A percentile compares a stretch with the other conserved stretches of the same genome.
phyloP scores from a whole-genome alignment of 2,888 invertebrate genomes.

The Brassicogethes aeneus region DNA sequence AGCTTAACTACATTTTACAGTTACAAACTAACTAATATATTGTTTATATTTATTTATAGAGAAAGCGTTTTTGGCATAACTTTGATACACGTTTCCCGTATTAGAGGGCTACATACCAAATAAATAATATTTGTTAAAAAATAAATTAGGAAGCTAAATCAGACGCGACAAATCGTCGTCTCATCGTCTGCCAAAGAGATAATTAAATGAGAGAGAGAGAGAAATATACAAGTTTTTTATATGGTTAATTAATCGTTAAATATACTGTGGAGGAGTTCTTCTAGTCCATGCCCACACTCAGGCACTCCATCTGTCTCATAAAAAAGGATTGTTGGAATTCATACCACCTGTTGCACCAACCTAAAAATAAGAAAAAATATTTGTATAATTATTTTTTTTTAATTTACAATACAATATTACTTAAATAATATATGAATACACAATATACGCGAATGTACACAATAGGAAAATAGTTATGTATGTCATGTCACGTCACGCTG shows the following conservation, averaged over 20 bases:
- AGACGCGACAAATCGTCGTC: slow-evolving; percentile 8
- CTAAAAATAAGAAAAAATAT: slow-evolving; percentile 30
- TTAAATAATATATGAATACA: too few species aligned
- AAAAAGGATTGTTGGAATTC: slow-evolving; percentile 52
- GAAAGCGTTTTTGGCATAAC: slow-evolving; percentile 26
- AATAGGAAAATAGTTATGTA: too few species aligned
- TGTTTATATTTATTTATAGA: slow-evolving; percentile 13
- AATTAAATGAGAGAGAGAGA: slow-evolving; percentile 19
- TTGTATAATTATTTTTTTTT: too few species aligned
- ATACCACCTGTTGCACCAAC: slow-evolving; percentile 34
- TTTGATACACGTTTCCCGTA: slow-evolving; percentile 19
- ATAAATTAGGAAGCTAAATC: slow-evolving; percentile 17
- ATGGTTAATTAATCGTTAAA: slow-evolving; percentile 12
- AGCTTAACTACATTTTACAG: slow-evolving; percentile 12
- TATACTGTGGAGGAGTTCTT: slow-evolving; percentile 1
- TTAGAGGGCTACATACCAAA: slow-evolving; percentile 14
- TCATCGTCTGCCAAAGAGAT: slow-evolving; percentile 11
- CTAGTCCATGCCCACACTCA: background rate
- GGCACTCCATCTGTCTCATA: slow-evolving; percentile 37
- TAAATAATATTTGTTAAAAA: slow-evolving; percentile 23
- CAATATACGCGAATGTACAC: too few species aligned
- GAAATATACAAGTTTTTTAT: slow-evolving; percentile 6
- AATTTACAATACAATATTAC: too few species aligned
- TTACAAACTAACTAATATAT: background rate
- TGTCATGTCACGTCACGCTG: too few species aligned